Evolutionary conservation across 2,113 vertebrate species (phyloP).

Genomic region (Solea solea): DNA sequence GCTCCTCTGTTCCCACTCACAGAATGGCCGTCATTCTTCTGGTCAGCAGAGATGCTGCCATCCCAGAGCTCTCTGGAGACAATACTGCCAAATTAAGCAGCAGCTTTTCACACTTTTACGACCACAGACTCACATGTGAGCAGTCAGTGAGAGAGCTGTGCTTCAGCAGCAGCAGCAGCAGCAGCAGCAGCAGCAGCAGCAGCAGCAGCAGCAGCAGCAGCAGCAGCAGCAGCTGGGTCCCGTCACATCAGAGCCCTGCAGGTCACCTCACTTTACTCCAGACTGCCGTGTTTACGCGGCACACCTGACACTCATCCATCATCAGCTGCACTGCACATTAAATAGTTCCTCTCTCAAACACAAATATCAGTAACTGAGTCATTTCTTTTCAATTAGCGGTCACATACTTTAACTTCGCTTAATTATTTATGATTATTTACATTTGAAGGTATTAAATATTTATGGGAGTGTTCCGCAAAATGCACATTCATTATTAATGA

Average conservation of each 20-base stretch:
- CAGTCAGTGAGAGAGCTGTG: slow-evolving; percentile 20
- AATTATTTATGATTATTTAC: slow-evolving; percentile 48
- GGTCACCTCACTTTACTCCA: background rate
- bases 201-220: background rate
- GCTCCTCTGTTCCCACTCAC: slow-evolving; percentile 13
- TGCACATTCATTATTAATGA: slow-evolving; percentile 34
- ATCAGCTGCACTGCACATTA: background rate
- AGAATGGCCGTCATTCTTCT: slow-evolving; percentile 40
- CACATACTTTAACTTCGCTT: background rate
- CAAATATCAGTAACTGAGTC: too few relatives aligned
- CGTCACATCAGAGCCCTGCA: background rate
- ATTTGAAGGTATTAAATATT: slow-evolving; percentile 51
- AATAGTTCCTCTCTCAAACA: background rate
- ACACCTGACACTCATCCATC: background rate
- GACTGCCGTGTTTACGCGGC: slow-evolving; percentile 6
- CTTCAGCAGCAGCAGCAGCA: too few relatives aligned
- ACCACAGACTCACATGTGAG: background rate
- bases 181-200: too few relatives aligned
- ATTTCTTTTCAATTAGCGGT: background rate
- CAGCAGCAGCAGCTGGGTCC: slow-evolving; percentile 19
- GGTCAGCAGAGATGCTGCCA: background rate
- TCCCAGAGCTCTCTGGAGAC: slow-evolving; percentile 39
- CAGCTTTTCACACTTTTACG: slow-evolving; percentile 4
- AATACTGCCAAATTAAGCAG: slow-evolving; percentile 17
- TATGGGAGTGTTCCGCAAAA: slow-evolving; percentile 29